Conservation (phyloP, 92 coral and sea anemone species). For the Muricea muricata region DNA sequence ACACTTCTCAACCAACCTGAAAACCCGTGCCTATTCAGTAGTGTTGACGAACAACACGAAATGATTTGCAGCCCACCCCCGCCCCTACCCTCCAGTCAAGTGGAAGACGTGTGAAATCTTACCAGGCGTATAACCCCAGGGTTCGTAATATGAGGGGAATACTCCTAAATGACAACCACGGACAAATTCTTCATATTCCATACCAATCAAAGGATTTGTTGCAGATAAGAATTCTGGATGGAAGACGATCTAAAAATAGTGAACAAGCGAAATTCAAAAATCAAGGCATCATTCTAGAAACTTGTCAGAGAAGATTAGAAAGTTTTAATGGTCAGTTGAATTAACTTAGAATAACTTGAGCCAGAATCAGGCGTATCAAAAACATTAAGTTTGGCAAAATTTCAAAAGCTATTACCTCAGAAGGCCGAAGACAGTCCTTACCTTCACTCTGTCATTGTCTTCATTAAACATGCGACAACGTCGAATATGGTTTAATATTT, state of each 20-base stretch:
- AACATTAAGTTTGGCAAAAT: too few species aligned
- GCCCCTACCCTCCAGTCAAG: too few species aligned
- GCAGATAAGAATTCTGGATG: conserved; percentile 96
- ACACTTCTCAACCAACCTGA: too few species aligned
- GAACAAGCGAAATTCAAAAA: neutral
- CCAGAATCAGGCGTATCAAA: too few species aligned
- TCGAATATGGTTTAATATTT: conserved; percentile 88
- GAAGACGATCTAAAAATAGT: conserved; percentile 80
- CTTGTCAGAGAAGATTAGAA: neutral
- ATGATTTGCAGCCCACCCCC: too few species aligned
- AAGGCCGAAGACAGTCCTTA: too few species aligned
- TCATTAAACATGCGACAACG: conserved; percentile 79
- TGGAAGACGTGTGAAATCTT: neutral
- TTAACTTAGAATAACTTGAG: too few species aligned
- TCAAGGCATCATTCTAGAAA: too few species aligned
- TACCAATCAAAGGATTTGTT: conserved; percentile 89
- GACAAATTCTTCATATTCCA: conserved; percentile 95
- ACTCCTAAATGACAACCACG: conserved; percentile 99
- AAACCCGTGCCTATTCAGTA: too few species aligned
- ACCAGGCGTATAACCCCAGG: conserved; percentile 99
- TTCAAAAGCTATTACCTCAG: too few species aligned
- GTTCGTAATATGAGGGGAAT: conserved; percentile 95
- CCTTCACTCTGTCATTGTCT: conserved; percentile 92
- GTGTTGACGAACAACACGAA: too few species aligned
- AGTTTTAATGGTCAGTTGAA: too few species aligned